Evolutionary conservation across 1,140 invertebrate species (phyloP), one percentile per base, ranked within the genome.

Genomic region (Apis cerana): DNA sequence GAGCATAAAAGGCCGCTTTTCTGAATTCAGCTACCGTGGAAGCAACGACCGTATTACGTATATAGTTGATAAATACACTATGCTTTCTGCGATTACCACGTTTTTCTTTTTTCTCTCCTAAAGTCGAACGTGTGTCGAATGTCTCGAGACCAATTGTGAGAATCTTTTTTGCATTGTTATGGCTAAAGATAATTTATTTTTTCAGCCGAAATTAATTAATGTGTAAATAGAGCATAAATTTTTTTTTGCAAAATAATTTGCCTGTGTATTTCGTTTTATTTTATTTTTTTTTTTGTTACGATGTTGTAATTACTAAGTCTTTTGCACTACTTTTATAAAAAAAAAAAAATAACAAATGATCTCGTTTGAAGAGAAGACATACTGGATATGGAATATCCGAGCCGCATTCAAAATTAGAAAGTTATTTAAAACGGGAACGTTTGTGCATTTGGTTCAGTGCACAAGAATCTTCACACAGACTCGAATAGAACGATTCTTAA

Each of bases 391-490:
- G 12, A 54, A 50, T 43, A 81, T 67, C 54, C 54, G 21, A 52
- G n/a, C 19, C 67, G 50, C 61, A 76, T 61, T 82, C 64, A 76
- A 82, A 82, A 82, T 82, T 82, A 82, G 80, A 82, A 82, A 82
- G 80, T 82, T 82, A 82, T 76, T 75, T 75, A 76, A 82, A 82
- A 82, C 80, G 80, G 56, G 80, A 82, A 82, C 80, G 74, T 75
- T 82, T 82, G 64, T 82, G 80, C 80, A 76, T 75, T 76, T 82
- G 80, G 80, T 76, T 82, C 80, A 82, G 72, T 82, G 80, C 80
- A 82, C 80, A 82, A 54, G 80, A 82, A 82, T 82, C 80, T 67
- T 82, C 62, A 56, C 74, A 17, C 19, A 15, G 27, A 62, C 23
- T 23, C 43, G 21, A 61, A n/a, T 59, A 61, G 43, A 82, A 59